Percentiles rank a stretch among this genome's conserved stretches.
phyloP scores from a whole-genome alignment of 2,797 vertebrate species.

The Gastrophryne carolinensis region DNA sequence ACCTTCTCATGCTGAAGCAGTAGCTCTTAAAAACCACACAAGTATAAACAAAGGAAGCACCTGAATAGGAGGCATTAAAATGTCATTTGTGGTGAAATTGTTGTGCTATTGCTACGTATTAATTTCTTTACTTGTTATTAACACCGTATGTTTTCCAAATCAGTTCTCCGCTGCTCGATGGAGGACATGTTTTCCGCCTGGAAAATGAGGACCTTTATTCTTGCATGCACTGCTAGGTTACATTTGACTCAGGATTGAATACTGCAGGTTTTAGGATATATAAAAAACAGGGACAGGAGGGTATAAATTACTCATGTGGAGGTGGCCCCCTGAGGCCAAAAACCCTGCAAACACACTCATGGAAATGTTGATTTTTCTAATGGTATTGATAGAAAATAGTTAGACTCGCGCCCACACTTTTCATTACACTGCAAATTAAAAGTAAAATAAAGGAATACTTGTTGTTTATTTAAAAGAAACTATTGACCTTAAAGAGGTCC shows the following conservation, averaged over 20 bases:
- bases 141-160: constrained; percentile 35
- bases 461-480: no score
- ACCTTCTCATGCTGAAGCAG: background rate
- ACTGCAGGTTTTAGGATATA: constrained; percentile 49
- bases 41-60: constrained; percentile 18
- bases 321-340: constrained; percentile 31
- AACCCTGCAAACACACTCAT: constrained; percentile 26
- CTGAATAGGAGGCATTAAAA: constrained; percentile 2
- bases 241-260: constrained; percentile 36
- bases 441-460: no score
- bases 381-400: constrained; percentile 9
- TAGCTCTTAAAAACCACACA: constrained; percentile 22
- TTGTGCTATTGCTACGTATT: constrained; percentile 23
- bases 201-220: constrained; percentile 14
- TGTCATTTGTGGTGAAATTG: constrained; percentile 27
- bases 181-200: constrained; percentile 12
- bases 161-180: background rate
- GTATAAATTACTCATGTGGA: constrained; percentile 46
- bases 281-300: constrained; percentile 35
- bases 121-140: constrained; percentile 18
- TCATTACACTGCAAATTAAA: background rate
- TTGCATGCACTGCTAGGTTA: constrained; percentile 6
- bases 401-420: background rate
- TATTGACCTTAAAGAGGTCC: no score
- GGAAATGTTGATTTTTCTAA: constrained; percentile 17